These are phyloP conservation scores for Acanthurus tractus DNA, from an alignment of 2,797 vertebrate genomes.

Conservation along the genomic window DNA sequence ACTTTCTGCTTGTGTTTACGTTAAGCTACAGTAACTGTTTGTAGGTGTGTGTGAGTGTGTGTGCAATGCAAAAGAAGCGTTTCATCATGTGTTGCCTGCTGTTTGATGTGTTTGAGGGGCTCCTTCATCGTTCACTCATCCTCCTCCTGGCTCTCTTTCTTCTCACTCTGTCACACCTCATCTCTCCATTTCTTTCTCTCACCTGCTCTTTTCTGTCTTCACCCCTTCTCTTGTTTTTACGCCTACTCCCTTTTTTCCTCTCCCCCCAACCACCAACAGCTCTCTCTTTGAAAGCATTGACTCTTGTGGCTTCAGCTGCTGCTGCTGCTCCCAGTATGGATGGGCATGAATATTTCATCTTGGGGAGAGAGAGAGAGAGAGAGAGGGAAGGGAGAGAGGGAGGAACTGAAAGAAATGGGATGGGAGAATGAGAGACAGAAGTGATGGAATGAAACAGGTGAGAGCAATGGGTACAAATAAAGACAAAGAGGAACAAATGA, in stretches of 20 bases:
- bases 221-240: constrained; percentile 19
- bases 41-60: constrained; percentile 9
- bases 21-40: constrained; percentile 21
- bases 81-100: constrained; percentile 58
- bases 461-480: constrained; percentile 33
- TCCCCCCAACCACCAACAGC: constrained; percentile 6
- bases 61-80: constrained; percentile 17
- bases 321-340: constrained; percentile 61
- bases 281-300: constrained; percentile 65
- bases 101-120: constrained; percentile 61
- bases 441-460: constrained; percentile 44
- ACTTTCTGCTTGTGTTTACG: constrained; percentile 20
- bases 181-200: constrained; percentile 25
- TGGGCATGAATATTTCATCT: constrained; percentile 80
- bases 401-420: constrained; percentile 14
- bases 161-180: constrained; percentile 32
- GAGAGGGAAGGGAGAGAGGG: background rate
- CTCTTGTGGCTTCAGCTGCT: constrained; percentile 66
- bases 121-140: constrained; percentile 41
- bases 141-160: constrained; percentile 35
- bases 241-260: constrained; percentile 10
- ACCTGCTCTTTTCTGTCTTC: constrained; percentile 35
- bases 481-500: constrained; percentile 34
- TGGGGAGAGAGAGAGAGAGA: constrained; percentile 27
- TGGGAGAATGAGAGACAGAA: constrained; percentile 6